A percentile compares a stretch with the other conserved stretches of the same genome.
Conservation (phyloP, 2,888 invertebrate genomes). For the Leucoma salicis region DNA sequence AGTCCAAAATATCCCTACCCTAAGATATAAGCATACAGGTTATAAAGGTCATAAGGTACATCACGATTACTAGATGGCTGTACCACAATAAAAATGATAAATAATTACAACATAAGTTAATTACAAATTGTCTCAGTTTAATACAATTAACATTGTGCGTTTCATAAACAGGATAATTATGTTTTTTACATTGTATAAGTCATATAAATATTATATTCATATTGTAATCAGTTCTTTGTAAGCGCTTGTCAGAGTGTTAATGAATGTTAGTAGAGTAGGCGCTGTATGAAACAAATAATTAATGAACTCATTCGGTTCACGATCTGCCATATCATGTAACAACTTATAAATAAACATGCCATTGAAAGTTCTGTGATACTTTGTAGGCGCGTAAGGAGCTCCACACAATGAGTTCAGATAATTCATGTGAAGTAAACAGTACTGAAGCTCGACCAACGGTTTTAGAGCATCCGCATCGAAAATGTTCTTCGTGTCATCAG, state of each 20-base stretch:
- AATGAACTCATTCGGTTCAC: neutral
- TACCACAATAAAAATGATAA: no score
- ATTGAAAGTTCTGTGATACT: constrained; percentile 37
- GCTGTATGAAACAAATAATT: neutral
- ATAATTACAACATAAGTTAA: no score
- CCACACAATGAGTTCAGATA: constrained; percentile 48
- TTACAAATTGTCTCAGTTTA: no score
- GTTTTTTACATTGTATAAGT: no score
- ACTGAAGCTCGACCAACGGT: constrained; percentile 39
- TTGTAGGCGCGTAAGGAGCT: constrained; percentile 22
- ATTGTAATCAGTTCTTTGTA: no score
- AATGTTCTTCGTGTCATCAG: constrained; percentile 15
- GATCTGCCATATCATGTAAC: constrained; percentile 10
- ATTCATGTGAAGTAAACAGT: constrained; percentile 42
- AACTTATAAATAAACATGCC: constrained; percentile 41
- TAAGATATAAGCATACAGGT: no score
- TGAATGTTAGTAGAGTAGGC: neutral
- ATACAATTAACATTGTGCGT: no score
- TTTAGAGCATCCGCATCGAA: constrained; percentile 27
- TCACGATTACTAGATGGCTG: no score
- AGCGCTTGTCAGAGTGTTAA: neutral
- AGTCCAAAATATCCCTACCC: no score
- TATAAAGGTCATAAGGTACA: no score
- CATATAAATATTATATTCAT: no score
- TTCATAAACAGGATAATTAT: no score